Conservation (phyloP, 2,113 vertebrate species). For the Onychostoma macrolepis region DNA sequence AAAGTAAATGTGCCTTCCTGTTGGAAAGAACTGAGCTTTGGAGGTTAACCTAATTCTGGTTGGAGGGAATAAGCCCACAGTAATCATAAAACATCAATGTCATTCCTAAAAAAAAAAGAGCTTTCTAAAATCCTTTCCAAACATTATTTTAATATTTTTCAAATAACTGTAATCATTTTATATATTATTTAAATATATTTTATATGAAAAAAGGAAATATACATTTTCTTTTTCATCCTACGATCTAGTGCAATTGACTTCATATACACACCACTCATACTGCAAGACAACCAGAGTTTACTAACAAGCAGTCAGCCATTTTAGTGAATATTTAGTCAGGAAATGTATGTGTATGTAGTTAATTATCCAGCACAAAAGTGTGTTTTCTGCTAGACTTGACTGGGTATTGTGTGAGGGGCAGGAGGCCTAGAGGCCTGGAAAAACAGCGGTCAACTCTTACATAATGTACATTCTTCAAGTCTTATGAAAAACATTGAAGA, state of each 20-base stretch:
- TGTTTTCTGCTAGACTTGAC: background rate
- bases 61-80: constrained; percentile 7
- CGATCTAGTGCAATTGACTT: background rate
- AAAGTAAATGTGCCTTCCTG: constrained; percentile 51
- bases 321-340: background rate
- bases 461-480: constrained; percentile 19
- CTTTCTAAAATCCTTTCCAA: background rate
- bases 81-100: constrained; percentile 21
- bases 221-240: background rate
- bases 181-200: background rate
- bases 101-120: background rate
- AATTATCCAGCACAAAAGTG: constrained; percentile 8
- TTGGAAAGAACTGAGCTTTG: constrained; percentile 43
- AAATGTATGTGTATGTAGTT: background rate
- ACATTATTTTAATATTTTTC: background rate
- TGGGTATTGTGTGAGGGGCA: background rate
- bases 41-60: constrained; percentile 35
- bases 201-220: background rate
- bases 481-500: constrained; percentile 13
- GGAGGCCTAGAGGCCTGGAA: constrained; percentile 6
- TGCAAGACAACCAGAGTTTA: background rate
- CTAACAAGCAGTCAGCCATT: background rate
- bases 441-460: background rate
- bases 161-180: background rate
- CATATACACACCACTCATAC: background rate